These are phyloP conservation scores for Drosophila funebris DNA, from an alignment of 1,140 invertebrate genomes.

Conservation along the genomic window DNA sequence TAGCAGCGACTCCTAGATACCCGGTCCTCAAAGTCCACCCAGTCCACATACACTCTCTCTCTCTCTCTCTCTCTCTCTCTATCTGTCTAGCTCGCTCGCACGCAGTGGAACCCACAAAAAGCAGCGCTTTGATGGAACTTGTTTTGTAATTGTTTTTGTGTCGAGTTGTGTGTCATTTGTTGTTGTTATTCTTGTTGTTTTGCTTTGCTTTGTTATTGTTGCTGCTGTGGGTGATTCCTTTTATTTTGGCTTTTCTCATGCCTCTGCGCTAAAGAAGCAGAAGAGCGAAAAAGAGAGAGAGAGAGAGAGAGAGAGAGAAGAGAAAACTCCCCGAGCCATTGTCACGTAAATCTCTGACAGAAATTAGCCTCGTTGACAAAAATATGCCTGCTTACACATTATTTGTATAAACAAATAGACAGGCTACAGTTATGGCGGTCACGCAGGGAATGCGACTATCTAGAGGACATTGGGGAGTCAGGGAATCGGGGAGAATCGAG, in stretches of 20 bases:
- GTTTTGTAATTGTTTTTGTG: slow-evolving; percentile 78
- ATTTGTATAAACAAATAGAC: slow-evolving; percentile 77
- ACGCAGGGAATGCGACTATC: slow-evolving; percentile 15
- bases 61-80: not conserved
- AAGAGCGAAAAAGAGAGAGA: not conserved
- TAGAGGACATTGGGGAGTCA: not conserved
- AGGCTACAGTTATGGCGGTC: slow-evolving; percentile 52
- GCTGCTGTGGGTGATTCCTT: slow-evolving; percentile 47
- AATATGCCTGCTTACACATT: slow-evolving; percentile 82
- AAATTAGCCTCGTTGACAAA: slow-evolving; percentile 80
- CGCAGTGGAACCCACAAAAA: slow-evolving; percentile 30
- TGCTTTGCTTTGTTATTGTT: slow-evolving; percentile 6
- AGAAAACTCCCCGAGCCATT: slow-evolving; percentile 50
- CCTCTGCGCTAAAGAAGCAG: not conserved
- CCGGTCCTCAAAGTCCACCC: slow-evolving; percentile 22
- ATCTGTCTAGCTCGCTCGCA: not conserved
- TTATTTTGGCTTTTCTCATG: slow-evolving; percentile 24
- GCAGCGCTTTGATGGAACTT: slow-evolving; percentile 57
- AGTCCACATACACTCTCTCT: not conserved
- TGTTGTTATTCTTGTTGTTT: slow-evolving; percentile 12
- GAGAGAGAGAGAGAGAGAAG: not conserved
- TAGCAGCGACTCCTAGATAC: slow-evolving; percentile 21
- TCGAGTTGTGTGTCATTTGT: slow-evolving; percentile 33
- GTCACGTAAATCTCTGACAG: slow-evolving; percentile 79
- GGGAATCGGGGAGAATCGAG: not conserved